Base-by-base conservation (phyloP, 2,113 vertebrate species). In the Cyanoliseus patagonus region DNA sequence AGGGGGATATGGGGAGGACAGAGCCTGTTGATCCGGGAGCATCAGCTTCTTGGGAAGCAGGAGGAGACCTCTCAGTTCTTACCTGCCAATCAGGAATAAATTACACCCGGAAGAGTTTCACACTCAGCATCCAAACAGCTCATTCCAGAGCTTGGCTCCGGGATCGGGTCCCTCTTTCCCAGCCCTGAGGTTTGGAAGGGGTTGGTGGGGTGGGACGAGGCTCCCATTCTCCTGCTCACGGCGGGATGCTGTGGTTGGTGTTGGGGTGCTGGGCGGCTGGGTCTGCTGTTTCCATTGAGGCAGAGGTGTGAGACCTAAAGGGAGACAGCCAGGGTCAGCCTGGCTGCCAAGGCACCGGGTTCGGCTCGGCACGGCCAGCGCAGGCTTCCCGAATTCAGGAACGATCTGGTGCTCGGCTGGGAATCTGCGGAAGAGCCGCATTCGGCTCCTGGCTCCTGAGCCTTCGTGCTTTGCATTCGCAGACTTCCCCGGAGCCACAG, bases 401-500 rank as follows among this genome's bases (percentile, higher is more conserved):
- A 8, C 11, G 13, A 66, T 13, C 64, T 19, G 5, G 52, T 2
- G 23, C 52, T 7, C 0, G 7, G 41, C 41, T 22, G 67, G 59
- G 63, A 35, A 39, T 8, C 6, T 5, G 19, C 31, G 35, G 33
- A 15, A 31, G 27, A 49, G 51, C 81, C 1, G 4, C 11, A 1
- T 19, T 57, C 0, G 30, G 30, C 6, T 4, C 15, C 35, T 31
- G 62, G 66, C 68, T 73, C 47, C 13, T 3, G 22, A 62, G 30
- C 39, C 25, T 28, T 61, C 69, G 10, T 64, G 57, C 57, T 89
- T 70, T 0, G 3, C 63, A 18, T 63, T 76, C 68, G 2, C 47
- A 13, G 51, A 53, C 57, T 31, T 47, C 9, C 51, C 55, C 7
- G 0, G 2, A 41, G 61, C 79, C 27, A 0, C 35, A 3, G 18